Evolutionary conservation across 2,797 vertebrate species (phyloP).

Genomic region (Eremophila alpestris): DNA sequence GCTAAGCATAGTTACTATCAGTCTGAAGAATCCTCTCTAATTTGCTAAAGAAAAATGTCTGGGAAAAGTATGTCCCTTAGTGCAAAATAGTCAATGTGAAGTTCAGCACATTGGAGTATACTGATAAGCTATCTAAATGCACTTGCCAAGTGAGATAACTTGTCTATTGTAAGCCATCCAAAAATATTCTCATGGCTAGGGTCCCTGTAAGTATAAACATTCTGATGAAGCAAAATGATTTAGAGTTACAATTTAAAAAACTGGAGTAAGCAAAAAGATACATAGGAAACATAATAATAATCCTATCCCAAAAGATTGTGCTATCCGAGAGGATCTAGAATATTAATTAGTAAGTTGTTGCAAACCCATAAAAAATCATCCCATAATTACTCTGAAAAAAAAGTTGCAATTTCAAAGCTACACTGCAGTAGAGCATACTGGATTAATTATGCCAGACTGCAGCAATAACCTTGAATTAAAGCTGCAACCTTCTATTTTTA

Average conservation of each 20-base stretch:
- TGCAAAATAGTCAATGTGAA: neutral
- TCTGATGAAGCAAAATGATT: conserved; percentile 39
- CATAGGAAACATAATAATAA: conserved; percentile 46
- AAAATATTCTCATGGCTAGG: conserved; percentile 27
- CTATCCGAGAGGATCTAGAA: conserved; percentile 53
- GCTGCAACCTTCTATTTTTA: conserved; percentile 85
- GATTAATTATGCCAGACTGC: conserved; percentile 85
- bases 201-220: conserved; percentile 26
- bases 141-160: conserved; percentile 28
- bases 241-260: conserved; percentile 45
- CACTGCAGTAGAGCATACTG: conserved; percentile 71
- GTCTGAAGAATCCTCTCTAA: neutral
- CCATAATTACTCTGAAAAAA: conserved; percentile 75
- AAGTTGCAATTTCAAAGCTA: conserved; percentile 76
- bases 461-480: conserved; percentile 87
- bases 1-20: neutral
- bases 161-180: conserved; percentile 17
- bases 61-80: neutral
- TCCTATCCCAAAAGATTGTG: conserved; percentile 41
- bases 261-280: conserved; percentile 48
- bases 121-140: conserved; percentile 13
- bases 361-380: conserved; percentile 70
- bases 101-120: neutral
- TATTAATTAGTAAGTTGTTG: conserved; percentile 68
- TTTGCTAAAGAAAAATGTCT: neutral